Conservation (phyloP, 2,888 invertebrate species). For the Macrophya alboannulata region DNA sequence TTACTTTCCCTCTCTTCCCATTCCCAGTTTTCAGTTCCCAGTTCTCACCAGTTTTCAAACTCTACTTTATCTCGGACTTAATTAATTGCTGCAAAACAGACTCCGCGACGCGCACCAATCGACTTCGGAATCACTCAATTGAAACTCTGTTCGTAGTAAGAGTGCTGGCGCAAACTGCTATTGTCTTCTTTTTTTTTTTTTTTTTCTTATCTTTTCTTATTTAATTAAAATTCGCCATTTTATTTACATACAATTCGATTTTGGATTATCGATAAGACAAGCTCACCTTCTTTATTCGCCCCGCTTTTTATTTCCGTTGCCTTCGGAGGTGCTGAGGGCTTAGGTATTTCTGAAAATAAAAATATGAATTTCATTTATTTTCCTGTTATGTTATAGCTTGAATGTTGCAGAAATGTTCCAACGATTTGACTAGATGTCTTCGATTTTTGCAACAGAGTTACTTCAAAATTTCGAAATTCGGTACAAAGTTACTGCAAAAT, state of each 20-base stretch:
- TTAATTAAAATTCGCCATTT: background rate
- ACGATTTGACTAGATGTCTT: background rate
- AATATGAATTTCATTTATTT: background rate
- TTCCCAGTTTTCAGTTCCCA: background rate
- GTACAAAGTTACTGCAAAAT: too few species aligned
- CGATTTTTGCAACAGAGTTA: background rate
- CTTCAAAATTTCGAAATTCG: background rate
- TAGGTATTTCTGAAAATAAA: conserved; percentile 89
- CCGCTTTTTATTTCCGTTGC: conserved; percentile 91
- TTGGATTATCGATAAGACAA: conserved; percentile 27
- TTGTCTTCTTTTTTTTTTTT: background rate
- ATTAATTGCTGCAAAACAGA: conserved; percentile 38
- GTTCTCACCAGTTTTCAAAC: background rate
- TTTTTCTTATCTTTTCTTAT: background rate
- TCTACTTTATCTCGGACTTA: conserved; percentile 24
- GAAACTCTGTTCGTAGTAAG: background rate
- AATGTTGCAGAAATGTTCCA: background rate
- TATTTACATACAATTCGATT: background rate
- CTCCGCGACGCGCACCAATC: conserved; percentile 17
- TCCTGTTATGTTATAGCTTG: background rate
- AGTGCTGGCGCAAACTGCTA: conserved; percentile 11
- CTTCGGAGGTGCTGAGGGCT: conserved; percentile 93
- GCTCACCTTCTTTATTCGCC: conserved; percentile 89
- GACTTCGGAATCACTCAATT: conserved; percentile 25
- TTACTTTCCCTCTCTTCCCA: background rate